Evolutionary conservation across 2,797 vertebrate species (phyloP), one percentile per base, ranked within the genome.

Genomic region (Limosa lapponica): DNA sequence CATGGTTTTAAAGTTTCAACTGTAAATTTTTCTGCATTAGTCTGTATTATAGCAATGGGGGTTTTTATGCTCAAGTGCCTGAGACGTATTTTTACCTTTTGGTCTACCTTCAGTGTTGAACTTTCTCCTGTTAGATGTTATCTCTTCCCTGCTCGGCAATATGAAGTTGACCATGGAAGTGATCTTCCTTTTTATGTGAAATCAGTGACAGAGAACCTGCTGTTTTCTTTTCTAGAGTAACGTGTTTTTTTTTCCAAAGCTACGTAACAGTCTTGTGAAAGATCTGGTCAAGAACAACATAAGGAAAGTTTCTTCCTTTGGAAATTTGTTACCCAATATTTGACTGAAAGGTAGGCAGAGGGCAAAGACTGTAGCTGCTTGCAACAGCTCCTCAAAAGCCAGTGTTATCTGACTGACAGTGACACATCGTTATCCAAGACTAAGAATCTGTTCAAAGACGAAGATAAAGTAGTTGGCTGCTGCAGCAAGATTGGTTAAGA

Each of bases 391-490:
- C 84, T 91, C 58, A 91, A 95, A 89, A 94, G 65, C 43, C 61
- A 34, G 5, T 11, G 39, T 92, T 95, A 89, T 82, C 90, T 80
- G 78, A 90, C 81, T 0, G 0, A 80, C 59, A 49, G 49, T 39
- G 89, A 75, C 65, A 86, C 65, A 61, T 89, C 22, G 2, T 96
- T 94, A 89, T 86, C 87, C 87, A 80, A 88, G 55, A 39, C 28
- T 39, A n/a, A 84, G 70, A 75, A 90, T 88, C 85, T 87, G 65
- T 72, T 95, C 66, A 82, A 57, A 95, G 65, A 71, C 1, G 1
- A 90, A 96, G 91, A 95, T 87, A 92, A 89, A 95, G 80, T 15
- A 81, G 65, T n/a, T 92, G 89, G 91, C 93, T 90, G 88, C 75
- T 84, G 80, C 65, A 91, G 73, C 44, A 90, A 94, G 91, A 69